phyloP scores from a whole-genome alignment of 2,888 invertebrate species.

The Microctonus brassicae region DNA sequence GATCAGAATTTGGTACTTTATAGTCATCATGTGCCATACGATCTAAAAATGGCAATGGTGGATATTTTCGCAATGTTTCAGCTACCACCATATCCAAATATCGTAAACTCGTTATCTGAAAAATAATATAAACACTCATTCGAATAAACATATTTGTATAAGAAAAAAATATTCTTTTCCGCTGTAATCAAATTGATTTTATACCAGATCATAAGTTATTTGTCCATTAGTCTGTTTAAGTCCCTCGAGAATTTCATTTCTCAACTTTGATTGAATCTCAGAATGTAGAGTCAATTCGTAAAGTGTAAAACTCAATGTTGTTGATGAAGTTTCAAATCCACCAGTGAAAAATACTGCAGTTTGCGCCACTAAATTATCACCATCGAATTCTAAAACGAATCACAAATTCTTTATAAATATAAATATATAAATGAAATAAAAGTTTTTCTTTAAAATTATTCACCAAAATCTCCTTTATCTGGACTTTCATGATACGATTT shows the following conservation, averaged over 20 bases:
- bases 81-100: not conserved
- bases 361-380: conserved; percentile 58
- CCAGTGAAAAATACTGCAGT: conserved; percentile 58
- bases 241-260: conserved; percentile 51
- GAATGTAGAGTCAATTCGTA: conserved; percentile 54
- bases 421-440: too few relatives aligned
- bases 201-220: conserved; percentile 59
- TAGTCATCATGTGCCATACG: conserved; percentile 54
- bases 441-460: not conserved
- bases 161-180: too few relatives aligned
- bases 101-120: conserved; percentile 39
- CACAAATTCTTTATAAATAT: too few relatives aligned
- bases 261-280: conserved; percentile 51
- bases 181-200: not conserved
- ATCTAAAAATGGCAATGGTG: conserved; percentile 60
- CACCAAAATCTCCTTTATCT: conserved; percentile 42
- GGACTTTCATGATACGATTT: conserved; percentile 48
- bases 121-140: too few relatives aligned
- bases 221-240: conserved; percentile 49
- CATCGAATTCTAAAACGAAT: conserved; percentile 58
- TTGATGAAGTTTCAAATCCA: conserved; percentile 61
- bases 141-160: not conserved
- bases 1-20: conserved; percentile 53
- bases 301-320: conserved; percentile 51
- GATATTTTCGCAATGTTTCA: conserved; percentile 68